Base-by-base conservation (phyloP, 2,888 invertebrate species). In the Aradus depressus region DNA sequence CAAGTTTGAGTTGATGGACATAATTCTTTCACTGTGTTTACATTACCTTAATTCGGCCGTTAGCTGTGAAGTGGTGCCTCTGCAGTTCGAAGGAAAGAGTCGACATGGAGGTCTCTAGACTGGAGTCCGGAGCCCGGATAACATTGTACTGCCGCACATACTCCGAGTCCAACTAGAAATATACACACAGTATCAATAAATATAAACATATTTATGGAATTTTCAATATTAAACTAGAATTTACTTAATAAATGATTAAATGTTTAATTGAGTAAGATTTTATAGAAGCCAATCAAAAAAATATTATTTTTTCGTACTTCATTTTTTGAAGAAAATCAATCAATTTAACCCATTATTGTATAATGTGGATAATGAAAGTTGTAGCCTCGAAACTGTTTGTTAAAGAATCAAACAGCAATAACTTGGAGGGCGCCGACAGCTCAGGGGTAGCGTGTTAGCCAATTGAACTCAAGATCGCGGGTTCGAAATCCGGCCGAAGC, bases 91-190 rank as follows among this genome's bases (percentile, higher is more conserved):
- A 21, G n/a, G 51, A 43, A 16, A 59, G 44, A n/a, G 47, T 44
- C 18, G 59, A 59, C 4, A 55, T 22, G 5, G 55, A 54, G n/a
- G 59, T 58, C 51, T 56, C 54, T 41, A 59, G 47, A 8, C 55
- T 52, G 8, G 49, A 52, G 22, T 47, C 44, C 1, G 57, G 48
- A 26, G 57, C 53, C 44, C 50, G 50, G 32, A 51, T 53, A 14
- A 57, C 44, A 8, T 28, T 44, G 8, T 34, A 45, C 35, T 55
- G 44, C 31, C 43, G 50, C 6, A 57, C 51, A 32, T 53, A 47
- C 16, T 57, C 57, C 21, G 57, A 57, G 35, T 53, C 53, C 14
- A 55, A 34, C 57, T 57, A 26, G 23, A 26, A n/a, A 47, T 18
- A 18, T 3, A 25, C 5, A 42, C 19, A 4, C 31, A 3, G 18